A percentile compares a stretch with the other conserved stretches of the same genome.
These are phyloP conservation scores for Microplitis demolitor DNA, from an alignment of 1,140 invertebrate genomes.

Conservation along the genomic window DNA sequence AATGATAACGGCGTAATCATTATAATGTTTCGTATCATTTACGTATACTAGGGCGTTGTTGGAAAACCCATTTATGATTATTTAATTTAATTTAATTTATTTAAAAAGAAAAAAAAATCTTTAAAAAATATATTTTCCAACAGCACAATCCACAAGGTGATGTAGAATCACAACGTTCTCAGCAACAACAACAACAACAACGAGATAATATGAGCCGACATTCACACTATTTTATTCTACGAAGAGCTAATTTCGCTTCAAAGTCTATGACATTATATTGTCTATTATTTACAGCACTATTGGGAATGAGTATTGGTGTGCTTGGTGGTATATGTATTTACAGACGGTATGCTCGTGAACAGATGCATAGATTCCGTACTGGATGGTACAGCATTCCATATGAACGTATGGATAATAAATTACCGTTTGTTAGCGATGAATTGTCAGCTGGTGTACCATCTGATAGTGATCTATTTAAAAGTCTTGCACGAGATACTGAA, in stretches of 20 bases:
- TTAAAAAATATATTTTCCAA: neutral
- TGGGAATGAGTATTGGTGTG: constrained; percentile 77
- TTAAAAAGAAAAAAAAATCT: neutral
- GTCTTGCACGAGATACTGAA: constrained; percentile 39
- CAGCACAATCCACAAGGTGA: constrained; percentile 48
- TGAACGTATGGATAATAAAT: constrained; percentile 51
- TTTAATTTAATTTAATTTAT: too few species aligned
- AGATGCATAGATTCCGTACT: constrained; percentile 66
- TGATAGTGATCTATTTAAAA: constrained; percentile 47
- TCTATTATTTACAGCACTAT: constrained; percentile 72
- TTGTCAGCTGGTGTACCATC: constrained; percentile 45
- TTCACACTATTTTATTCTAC: constrained; percentile 42
- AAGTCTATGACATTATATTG: constrained; percentile 70
- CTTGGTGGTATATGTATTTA: constrained; percentile 79
- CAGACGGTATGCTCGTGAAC: constrained; percentile 70
- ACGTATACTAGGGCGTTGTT: too few species aligned
- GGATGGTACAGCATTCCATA: constrained; percentile 74
- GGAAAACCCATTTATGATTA: too few species aligned
- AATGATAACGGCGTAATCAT: too few species aligned
- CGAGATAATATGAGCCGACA: constrained; percentile 34
- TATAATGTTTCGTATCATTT: too few species aligned
- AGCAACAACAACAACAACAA: constrained; percentile 17
- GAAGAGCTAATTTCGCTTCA: constrained; percentile 53
- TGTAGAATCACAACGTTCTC: constrained; percentile 50
- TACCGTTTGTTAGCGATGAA: constrained; percentile 48